A percentile compares a stretch with the other conserved stretches of the same genome.
phyloP scores from a whole-genome alignment of 2,888 invertebrate genomes.

The Sepiola atlantica region DNA sequence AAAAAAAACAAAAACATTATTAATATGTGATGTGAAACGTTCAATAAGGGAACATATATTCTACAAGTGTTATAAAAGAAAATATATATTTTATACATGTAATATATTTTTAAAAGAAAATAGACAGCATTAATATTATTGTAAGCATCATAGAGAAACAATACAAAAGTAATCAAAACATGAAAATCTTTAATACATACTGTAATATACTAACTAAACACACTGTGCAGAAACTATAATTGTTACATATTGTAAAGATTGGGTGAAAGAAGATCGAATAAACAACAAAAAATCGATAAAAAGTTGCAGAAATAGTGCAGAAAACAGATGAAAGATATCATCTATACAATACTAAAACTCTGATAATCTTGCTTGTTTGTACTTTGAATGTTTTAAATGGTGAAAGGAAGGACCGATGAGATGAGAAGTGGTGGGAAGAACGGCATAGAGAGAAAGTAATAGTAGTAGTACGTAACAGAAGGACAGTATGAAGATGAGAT shows the following conservation, averaged over 20 bases:
- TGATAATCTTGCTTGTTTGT: too few relatives aligned
- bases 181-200: not conserved
- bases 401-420: too few relatives aligned
- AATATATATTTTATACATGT: not conserved
- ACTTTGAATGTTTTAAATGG: too few relatives aligned
- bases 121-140: not conserved
- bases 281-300: not conserved
- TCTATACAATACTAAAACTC: too few relatives aligned
- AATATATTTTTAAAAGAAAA: not conserved
- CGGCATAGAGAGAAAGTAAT: too few relatives aligned
- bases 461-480: too few relatives aligned
- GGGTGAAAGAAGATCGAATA: not conserved
- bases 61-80: not conserved
- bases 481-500: too few relatives aligned
- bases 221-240: not conserved
- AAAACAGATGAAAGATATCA: not conserved
- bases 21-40: not conserved
- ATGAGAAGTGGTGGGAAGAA: too few relatives aligned
- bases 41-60: not conserved
- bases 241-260: not conserved
- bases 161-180: not conserved
- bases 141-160: not conserved
- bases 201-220: constrained; percentile 15
- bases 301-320: not conserved
- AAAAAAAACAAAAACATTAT: not conserved